Conservation (phyloP, 37 sponge, comb jelly and placozoan genomes). For the Trichoplax adhaerens region DNA sequence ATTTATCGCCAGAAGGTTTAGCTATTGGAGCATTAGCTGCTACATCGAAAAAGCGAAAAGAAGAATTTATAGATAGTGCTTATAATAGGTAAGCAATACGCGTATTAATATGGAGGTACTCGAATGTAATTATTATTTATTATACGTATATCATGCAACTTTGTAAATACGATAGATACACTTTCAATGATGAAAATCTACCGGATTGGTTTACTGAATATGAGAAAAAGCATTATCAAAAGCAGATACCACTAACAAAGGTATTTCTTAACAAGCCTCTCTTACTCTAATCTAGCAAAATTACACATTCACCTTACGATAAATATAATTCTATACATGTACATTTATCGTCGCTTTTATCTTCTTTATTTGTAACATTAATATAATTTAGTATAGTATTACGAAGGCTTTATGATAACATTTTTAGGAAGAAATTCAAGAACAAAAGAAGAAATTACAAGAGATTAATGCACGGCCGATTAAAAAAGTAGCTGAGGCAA, state of each 20-base stretch:
- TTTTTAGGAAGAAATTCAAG: slow-evolving; percentile 31
- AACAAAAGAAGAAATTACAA: slow-evolving; percentile 45
- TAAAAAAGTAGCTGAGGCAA: slow-evolving; percentile 94
- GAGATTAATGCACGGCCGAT: slow-evolving; percentile 91
- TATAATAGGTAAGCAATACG: slow-evolving; percentile 32
- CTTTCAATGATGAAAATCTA: slow-evolving; percentile 51
- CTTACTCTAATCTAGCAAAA: too few species aligned
- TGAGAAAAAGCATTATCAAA: slow-evolving; percentile 59
- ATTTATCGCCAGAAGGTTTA: slow-evolving; percentile 43
- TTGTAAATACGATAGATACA: slow-evolving; percentile 29
- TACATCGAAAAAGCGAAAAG: slow-evolving; percentile 58
- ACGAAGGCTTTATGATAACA: neutral
- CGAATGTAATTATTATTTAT: neutral
- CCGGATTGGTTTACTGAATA: slow-evolving; percentile 93
- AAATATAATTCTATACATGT: too few species aligned
- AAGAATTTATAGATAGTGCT: slow-evolving; percentile 68
- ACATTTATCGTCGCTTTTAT: too few species aligned
- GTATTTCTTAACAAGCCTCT: neutral
- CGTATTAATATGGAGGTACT: neutral
- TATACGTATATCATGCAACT: neutral
- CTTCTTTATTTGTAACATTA: neutral
- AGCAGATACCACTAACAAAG: slow-evolving; percentile 76
- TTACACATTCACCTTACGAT: too few species aligned
- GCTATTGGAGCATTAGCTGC: slow-evolving; percentile 67
- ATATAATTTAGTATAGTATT: neutral